A percentile compares a stretch with the other conserved stretches of the same genome.
phyloP scores from a whole-genome alignment of 2,797 vertebrate species.

The Oreochromis grahami region DNA sequence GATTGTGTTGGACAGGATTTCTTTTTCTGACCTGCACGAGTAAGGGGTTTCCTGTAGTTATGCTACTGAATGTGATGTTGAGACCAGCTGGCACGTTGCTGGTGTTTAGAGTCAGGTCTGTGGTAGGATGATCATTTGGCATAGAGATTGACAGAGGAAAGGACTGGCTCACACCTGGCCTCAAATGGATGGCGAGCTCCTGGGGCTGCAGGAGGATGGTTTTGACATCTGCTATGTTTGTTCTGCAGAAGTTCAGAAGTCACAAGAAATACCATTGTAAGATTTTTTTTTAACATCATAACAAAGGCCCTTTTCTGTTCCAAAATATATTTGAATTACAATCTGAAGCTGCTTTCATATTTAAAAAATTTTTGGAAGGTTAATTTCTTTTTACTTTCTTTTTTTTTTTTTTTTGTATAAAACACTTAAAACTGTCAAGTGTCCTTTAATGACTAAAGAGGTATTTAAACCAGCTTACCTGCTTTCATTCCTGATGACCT shows the following conservation, averaged over 20 bases:
- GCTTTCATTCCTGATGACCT: constrained; percentile 21
- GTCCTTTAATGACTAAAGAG: background rate
- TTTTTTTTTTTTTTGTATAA: background rate
- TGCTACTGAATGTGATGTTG: constrained; percentile 37
- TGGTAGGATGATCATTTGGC: background rate
- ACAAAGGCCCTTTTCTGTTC: background rate
- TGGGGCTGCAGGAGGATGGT: constrained; percentile 35
- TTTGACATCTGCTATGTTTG: background rate
- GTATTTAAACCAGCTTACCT: constrained; percentile 3
- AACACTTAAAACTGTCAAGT: rapidly evolving
- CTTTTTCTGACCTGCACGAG: constrained; percentile 4
- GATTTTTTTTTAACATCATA: background rate
- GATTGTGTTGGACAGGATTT: background rate
- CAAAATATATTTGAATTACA: background rate
- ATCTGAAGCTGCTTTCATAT: background rate
- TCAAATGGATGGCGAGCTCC: constrained; percentile 30
- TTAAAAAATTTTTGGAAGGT: rapidly evolving
- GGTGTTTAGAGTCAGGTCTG: constrained; percentile 17
- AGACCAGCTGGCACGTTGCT: constrained; percentile 24
- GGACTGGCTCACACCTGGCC: constrained; percentile 39
- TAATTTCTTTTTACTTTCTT: background rate
- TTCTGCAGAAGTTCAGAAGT: background rate
- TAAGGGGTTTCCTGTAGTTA: background rate
- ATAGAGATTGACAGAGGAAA: constrained; percentile 30
- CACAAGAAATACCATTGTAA: background rate